Evolutionary conservation across 1,140 invertebrate species (phyloP), one percentile per base, ranked within the genome.

Genomic region (Drosophila cardini): DNA sequence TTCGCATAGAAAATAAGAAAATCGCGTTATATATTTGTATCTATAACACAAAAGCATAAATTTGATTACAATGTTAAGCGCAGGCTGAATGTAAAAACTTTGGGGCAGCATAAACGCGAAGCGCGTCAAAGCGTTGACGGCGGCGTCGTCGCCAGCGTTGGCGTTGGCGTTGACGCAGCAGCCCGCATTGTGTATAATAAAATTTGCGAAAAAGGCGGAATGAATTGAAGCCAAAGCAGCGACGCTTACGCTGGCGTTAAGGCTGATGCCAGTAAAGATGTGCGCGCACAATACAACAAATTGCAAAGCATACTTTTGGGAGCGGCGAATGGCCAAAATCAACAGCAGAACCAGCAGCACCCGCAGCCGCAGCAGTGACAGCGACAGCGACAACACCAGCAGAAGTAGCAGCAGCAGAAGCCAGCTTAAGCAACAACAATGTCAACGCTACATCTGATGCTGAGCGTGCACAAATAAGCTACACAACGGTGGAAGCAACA

Each of bases 221-320:
- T 81, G 81, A 86, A 81, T 78, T 81, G 63, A 86, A 55, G 82
- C 38, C 60, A 64, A 26, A 30, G 46, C 63, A 72, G 53, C 30
- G 43, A 74, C 65, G 70, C 13, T 10, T 42, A 55, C 45, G 55
- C 16, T 32, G 61, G 50, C 32, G 42, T 18, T 46, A 52, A 48
- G 18, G 50, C 26, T 10, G 43, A 46, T 26, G 62, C 46, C 73
- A 79, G 76, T 52, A 79, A 87, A 86, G 79, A 86, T 86, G 83
- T 86, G 83, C 83, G 83, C 83, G 83, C 83, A 86, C 83, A 86
- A 89, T 89, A 82, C 76, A 76, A 87, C 74, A 82, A 87, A 87
- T 86, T 89, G 80, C 80, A 87, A 87, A 87, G 79, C 84, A 89
- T 79, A 87, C 83, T 86, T 86, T 87, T 86, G 83, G 83, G 83